Evolutionary conservation across 2,113 vertebrate species (phyloP), one percentile per base, ranked within the genome.

Genomic region (Corvus cornix): DNA sequence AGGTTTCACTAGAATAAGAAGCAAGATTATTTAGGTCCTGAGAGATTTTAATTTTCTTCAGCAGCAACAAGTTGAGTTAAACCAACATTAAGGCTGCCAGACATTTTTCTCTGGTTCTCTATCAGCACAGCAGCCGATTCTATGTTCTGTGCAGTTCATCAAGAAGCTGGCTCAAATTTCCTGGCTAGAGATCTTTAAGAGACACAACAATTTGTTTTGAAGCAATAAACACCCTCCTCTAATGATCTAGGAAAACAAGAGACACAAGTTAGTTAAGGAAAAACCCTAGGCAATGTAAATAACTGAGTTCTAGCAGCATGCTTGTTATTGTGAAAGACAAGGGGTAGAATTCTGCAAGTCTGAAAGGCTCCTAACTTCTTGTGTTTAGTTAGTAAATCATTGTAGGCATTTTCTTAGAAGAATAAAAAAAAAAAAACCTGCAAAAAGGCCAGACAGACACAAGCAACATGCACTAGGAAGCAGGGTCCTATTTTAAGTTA

Each of bases 391-490:
- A 91, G 53, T 44, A 68, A 84, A 31, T 72, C 21, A 74, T 59
- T n/a, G 16, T 58, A 63, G 72, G 33, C 24, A 12, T 41, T 92
- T 58, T 51, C 21, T 46, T 73, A 78, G 64, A 79, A 35, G 3
- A 76, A 41, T 52, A 4, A 9, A 23, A 39, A 26, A 49, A 15
- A 33, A 7, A 37, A 6, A 39, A 37, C 37, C 15, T 56, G 67
- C 83, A 76, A 52, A 52, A 72, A 78, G 28, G 24, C 68, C 44
- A 92, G 90, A 48, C 16, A 94, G 33, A 68, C 11, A 60, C 8
- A 9, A 77, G 39, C 35, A 94, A 59, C 91, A 94, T 93, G 96
- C 93, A 84, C 41, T 79, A 93, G 83, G 55, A 89, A 60, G 90
- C 67, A 48, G 39, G 33, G 87, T 96, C 67, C 64, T 74, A 53